phyloP scores from a whole-genome alignment of 30 jellyfish, hydroid and myxozoan genomes.

The Aurelia coerulea region DNA sequence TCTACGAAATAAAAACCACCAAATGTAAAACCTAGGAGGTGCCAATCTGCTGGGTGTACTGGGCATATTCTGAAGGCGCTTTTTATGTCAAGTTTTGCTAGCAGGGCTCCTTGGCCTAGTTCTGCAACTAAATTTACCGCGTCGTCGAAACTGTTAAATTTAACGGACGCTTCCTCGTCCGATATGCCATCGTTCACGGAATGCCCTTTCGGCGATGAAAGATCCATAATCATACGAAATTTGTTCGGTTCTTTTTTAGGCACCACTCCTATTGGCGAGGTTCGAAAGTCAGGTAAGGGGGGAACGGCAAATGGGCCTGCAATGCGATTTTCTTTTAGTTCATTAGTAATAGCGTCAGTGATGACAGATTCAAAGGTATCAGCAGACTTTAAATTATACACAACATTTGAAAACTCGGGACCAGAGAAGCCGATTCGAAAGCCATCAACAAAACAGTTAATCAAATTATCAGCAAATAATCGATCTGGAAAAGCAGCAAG shows the following conservation, averaged over 20 bases:
- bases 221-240: constrained; percentile 14
- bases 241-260: background rate
- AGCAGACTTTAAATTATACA: constrained; percentile 3
- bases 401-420: background rate
- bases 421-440: constrained; percentile 10
- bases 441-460: background rate
- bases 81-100: constrained; percentile 54
- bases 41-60: constrained; percentile 49
- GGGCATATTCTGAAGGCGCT: constrained; percentile 69
- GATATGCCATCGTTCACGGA: constrained; percentile 45
- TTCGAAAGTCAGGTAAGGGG: constrained; percentile 11
- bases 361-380: background rate
- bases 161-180: constrained; percentile 11
- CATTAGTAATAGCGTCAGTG: background rate
- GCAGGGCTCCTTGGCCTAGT: constrained; percentile 24
- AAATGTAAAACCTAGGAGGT: constrained; percentile 22
- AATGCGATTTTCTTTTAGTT: constrained; percentile 5
- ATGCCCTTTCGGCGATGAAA: constrained; percentile 48
- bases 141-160: constrained; percentile 30
- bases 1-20: constrained; percentile 1
- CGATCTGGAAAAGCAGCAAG: too few relatives aligned
- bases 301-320: constrained; percentile 33
- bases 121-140: constrained; percentile 21
- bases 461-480: background rate
- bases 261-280: constrained; percentile 28